Percentiles rank a stretch among this genome's conserved stretches.
phyloP scores from a whole-genome alignment of 2,113 vertebrate genomes.

The Camelus bactrianus region DNA sequence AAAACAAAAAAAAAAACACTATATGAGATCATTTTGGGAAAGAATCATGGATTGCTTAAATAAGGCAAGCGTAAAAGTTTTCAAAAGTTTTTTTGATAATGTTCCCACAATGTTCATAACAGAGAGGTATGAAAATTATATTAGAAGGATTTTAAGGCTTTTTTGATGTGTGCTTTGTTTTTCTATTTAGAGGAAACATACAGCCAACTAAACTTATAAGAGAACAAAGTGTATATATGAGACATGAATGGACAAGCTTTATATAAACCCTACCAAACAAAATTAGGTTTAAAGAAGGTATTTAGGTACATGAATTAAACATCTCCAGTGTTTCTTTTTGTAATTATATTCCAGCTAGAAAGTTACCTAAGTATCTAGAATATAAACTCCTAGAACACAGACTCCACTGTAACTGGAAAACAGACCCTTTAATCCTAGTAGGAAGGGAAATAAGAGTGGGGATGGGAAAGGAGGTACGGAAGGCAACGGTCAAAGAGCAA shows the following conservation, averaged over 20 bases:
- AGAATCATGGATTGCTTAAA: neutral
- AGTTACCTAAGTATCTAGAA: neutral
- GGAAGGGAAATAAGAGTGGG: neutral
- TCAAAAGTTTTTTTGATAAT: neutral
- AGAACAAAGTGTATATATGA: neutral
- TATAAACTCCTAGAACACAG: neutral
- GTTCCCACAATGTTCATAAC: neutral
- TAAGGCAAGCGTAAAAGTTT: neutral
- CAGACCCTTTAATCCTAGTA: neutral
- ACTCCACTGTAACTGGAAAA: neutral
- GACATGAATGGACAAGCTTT: neutral
- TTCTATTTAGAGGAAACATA: neutral
- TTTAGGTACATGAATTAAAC: conserved; percentile 1
- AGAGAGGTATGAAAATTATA: neutral
- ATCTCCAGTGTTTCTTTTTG: neutral
- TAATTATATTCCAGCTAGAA: conserved; percentile 23
- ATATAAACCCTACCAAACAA: neutral
- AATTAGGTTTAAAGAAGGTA: conserved; percentile 25
- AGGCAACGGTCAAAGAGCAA: neutral
- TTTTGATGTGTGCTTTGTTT: neutral
- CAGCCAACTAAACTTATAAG: neutral
- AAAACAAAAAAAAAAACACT: neutral
- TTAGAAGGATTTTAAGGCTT: neutral
- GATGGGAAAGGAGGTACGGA: neutral
- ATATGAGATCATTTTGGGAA: neutral